Evolutionary conservation across 2,113 vertebrate species (phyloP), one percentile per base, ranked within the genome.

Genomic region (Sakesphorus luctuosus): DNA sequence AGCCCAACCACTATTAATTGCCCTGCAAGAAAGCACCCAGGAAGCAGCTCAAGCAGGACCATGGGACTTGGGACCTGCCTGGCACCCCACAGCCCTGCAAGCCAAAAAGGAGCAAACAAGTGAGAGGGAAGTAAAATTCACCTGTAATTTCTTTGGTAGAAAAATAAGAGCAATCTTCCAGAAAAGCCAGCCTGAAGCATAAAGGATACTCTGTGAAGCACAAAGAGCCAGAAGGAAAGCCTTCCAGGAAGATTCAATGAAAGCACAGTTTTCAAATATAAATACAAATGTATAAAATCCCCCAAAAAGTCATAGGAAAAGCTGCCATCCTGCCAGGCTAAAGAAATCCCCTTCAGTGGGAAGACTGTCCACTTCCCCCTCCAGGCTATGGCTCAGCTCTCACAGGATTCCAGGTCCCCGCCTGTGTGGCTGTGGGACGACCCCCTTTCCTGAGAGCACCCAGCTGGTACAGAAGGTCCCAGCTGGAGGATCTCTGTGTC

Each of bases 211-310:
- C 59, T 62, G n/a, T 86, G 38, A 94, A 93, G 82, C 67, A 68
- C n/a, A 25, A 72, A 71, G 43, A 94, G 50, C 18, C 16, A 58
- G 59, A 74, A 92, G 12, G 6, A 83, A 59, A 93, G 79, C 46
- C 67, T 59, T 83, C 29, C 59, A 84, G 76, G 46, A 79, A 92
- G 33, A 31, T 35, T 53, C 78, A 53, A 92, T 77, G 84, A 86
- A 96, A 96, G 92, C 68, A 88, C 28, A 90, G 94, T 90, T 92
- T 74, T 62, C 84, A 69, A 73, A 90, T 77, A 97, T 95, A 97
- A 96, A 97, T 93, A 95, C 50, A 92, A 92, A 77, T 7, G 59
- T 86, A 49, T 80, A 92, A 80, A 68, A 29, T 8, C 36, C 36
- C 68, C 68, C 18, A 72, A 82, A 94, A 74, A 61, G 20, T 90